A percentile compares a stretch with the other conserved stretches of the same genome.
These are phyloP conservation scores for Epinephelus malabaricus DNA, from an alignment of 2,797 vertebrate genomes.

Conservation along the genomic window DNA sequence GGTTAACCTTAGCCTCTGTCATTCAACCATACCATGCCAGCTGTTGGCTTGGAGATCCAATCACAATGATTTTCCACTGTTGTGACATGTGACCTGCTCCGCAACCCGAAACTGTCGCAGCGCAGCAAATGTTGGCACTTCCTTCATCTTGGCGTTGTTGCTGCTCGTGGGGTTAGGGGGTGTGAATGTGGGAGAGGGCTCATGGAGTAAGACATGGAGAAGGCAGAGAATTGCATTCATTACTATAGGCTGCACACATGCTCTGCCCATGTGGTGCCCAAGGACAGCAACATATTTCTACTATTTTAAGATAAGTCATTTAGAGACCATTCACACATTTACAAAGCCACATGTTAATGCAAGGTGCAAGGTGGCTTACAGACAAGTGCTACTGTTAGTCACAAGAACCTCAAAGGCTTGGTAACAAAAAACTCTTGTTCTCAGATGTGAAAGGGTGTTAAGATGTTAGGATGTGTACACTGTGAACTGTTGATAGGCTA, in stretches of 20 bases:
- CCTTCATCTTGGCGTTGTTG: constrained; percentile 65
- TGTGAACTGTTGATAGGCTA: background rate
- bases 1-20: constrained; percentile 78
- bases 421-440: background rate
- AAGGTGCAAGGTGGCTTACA: background rate
- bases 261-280: constrained; percentile 24
- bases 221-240: constrained; percentile 30
- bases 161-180: constrained; percentile 46
- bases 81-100: constrained; percentile 87
- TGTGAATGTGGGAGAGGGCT: constrained; percentile 52
- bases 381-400: background rate
- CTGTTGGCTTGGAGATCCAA: constrained; percentile 85
- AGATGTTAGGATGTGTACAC: background rate
- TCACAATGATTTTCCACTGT: constrained; percentile 89
- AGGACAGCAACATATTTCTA: constrained; percentile 28
- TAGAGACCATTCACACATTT: constrained; percentile 8
- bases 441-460: background rate
- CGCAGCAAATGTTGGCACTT: constrained; percentile 83
- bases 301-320: constrained; percentile 7
- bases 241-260: constrained; percentile 31
- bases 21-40: constrained; percentile 81
- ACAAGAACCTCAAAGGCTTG: background rate
- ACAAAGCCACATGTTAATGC: constrained; percentile 10
- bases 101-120: constrained; percentile 84
- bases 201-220: constrained; percentile 43